phyloP scores from a whole-genome alignment of 2,888 invertebrate species.

The Phortica magna region DNA sequence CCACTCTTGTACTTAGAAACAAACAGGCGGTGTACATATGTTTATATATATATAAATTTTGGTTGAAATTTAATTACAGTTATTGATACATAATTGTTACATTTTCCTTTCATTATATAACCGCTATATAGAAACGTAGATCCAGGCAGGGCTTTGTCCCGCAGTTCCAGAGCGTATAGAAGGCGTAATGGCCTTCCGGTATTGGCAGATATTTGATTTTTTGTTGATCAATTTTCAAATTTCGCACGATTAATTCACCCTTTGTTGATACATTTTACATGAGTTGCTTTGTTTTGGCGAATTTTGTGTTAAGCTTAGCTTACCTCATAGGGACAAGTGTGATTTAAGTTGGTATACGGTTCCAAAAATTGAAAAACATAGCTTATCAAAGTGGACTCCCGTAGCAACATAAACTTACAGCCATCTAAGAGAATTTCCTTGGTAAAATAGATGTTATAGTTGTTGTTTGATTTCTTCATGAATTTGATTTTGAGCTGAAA shows the following conservation, averaged over 20 bases:
- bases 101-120: neutral
- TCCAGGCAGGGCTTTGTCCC: neutral
- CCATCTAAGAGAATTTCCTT: neutral
- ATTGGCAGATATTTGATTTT: constrained; percentile 12
- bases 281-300: neutral
- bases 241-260: neutral
- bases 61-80: too few relatives aligned
- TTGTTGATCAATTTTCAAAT: neutral
- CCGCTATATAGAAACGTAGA: neutral
- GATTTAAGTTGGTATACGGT: constrained; percentile 2
- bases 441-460: neutral
- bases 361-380: neutral
- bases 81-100: too few relatives aligned
- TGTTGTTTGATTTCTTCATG: neutral
- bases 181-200: neutral
- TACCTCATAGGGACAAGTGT: neutral
- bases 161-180: neutral
- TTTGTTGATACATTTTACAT: neutral
- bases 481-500: neutral
- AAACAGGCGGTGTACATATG: too few relatives aligned
- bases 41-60: too few relatives aligned
- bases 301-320: neutral
- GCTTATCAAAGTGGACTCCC: neutral
- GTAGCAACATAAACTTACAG: neutral
- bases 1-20: too few relatives aligned